Evolutionary conservation across 2,113 vertebrate species (phyloP).

Genomic region (Antigone vipio): DNA sequence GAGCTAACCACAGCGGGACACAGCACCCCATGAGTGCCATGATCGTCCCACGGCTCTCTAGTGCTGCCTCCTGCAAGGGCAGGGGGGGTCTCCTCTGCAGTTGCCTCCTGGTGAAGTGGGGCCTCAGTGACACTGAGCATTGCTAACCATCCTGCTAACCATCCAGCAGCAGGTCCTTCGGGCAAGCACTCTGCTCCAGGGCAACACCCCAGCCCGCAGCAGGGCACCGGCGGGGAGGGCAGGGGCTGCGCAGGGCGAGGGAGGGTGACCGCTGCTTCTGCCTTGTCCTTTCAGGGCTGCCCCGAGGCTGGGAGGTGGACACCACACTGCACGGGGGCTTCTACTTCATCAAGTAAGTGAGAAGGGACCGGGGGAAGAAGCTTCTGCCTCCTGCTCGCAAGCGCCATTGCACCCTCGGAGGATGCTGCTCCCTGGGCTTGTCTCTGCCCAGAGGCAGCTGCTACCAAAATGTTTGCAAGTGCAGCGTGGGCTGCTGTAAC

Average conservation of each 20-base stretch:
- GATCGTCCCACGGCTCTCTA: accelerated
- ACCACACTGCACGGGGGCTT: conserved; percentile 66
- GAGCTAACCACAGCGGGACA: accelerated
- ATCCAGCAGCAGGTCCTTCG: accelerated
- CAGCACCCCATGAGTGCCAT: not conserved
- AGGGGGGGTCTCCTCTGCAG: not conserved
- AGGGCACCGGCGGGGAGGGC: not conserved
- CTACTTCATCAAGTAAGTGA: conserved; percentile 82
- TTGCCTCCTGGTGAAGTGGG: not conserved
- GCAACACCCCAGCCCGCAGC: not conserved
- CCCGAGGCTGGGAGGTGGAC: conserved; percentile 78
- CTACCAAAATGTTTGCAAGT: not conserved
- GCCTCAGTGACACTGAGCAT: not conserved
- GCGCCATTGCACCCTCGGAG: not conserved
- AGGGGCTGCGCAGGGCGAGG: accelerated
- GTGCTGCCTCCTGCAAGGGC: not conserved
- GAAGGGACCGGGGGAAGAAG: not conserved
- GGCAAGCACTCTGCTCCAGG: not conserved
- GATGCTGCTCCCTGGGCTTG: not conserved
- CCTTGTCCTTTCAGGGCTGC: conserved; percentile 65
- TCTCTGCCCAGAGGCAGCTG: not conserved
- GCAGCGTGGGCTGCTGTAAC: accelerated
- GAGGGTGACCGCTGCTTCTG: not conserved
- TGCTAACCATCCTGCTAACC: not conserved
- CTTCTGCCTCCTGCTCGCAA: not conserved